These are phyloP conservation scores for Corythaeola cristata DNA, from an alignment of 2,113 vertebrate genomes.

Conservation along the genomic window DNA sequence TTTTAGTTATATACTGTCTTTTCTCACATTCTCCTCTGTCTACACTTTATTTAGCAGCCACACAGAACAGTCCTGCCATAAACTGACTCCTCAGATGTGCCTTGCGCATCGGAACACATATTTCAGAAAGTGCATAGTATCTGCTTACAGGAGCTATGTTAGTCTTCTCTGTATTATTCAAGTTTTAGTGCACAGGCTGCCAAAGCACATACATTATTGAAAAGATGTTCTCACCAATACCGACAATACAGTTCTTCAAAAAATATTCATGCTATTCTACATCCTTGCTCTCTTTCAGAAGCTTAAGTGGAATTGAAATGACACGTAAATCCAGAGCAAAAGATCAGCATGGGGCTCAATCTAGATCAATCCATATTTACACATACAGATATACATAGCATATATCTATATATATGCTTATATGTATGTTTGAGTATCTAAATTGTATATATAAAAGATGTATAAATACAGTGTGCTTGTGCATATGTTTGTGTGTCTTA, in stretches of 20 bases:
- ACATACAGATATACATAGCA: neutral
- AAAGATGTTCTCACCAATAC: neutral
- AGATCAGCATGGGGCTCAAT: neutral
- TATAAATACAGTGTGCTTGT: neutral
- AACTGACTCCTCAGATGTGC: neutral
- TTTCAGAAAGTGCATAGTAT: neutral
- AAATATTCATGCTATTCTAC: neutral
- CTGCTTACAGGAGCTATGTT: neutral
- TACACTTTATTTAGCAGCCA: neutral
- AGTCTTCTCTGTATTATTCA: neutral
- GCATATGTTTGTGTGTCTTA: neutral
- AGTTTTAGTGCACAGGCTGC: neutral
- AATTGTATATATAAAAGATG: neutral
- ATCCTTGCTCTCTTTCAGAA: neutral
- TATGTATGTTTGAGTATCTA: neutral
- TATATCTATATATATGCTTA: neutral
- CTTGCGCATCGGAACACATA: neutral
- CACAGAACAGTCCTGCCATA: neutral
- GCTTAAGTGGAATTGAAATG: neutral
- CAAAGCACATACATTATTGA: neutral
- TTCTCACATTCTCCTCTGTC: neutral
- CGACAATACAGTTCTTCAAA: neutral
- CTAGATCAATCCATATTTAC: neutral
- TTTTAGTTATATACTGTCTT: neutral
- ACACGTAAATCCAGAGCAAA: neutral